These are phyloP conservation scores for Hylia prasina DNA, from an alignment of 2,113 vertebrate genomes.

Conservation along the genomic window DNA sequence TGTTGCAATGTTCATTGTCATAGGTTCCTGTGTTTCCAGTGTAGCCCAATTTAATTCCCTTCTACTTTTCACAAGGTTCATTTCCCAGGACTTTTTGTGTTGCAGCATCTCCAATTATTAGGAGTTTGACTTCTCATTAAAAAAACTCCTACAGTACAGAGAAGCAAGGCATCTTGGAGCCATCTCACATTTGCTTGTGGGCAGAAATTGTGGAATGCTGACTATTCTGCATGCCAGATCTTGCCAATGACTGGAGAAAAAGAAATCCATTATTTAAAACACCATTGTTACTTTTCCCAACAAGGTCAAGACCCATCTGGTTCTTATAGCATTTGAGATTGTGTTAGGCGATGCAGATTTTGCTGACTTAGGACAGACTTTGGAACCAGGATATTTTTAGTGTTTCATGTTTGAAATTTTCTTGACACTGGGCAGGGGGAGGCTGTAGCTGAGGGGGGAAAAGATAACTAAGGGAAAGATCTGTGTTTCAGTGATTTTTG, in stretches of 20 bases:
- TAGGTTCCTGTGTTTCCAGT: background rate
- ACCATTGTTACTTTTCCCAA: slow-evolving; percentile 11
- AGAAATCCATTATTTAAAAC: slow-evolving; percentile 57
- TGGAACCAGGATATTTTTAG: background rate
- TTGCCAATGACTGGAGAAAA: slow-evolving; percentile 51
- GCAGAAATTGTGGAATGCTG: slow-evolving; percentile 66
- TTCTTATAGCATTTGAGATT: background rate
- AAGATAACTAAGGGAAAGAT: background rate
- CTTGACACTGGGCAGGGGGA: rapidly evolving
- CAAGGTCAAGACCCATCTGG: background rate
- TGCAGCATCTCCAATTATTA: background rate
- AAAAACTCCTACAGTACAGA: background rate
- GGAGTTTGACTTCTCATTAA: background rate
- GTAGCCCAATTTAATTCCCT: background rate
- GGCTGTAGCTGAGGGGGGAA: background rate
- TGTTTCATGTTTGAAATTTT: background rate
- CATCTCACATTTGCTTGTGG: slow-evolving; percentile 60
- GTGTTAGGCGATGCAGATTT: background rate
- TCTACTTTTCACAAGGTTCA: background rate
- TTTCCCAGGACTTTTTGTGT: background rate
- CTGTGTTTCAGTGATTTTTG: background rate
- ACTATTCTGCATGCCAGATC: slow-evolving; percentile 46
- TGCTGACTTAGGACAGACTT: background rate
- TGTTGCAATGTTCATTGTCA: background rate
- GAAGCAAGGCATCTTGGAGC: slow-evolving; percentile 12